phyloP scores from a whole-genome alignment of 2,888 invertebrate genomes.

The Drosophila kuntzei region DNA sequence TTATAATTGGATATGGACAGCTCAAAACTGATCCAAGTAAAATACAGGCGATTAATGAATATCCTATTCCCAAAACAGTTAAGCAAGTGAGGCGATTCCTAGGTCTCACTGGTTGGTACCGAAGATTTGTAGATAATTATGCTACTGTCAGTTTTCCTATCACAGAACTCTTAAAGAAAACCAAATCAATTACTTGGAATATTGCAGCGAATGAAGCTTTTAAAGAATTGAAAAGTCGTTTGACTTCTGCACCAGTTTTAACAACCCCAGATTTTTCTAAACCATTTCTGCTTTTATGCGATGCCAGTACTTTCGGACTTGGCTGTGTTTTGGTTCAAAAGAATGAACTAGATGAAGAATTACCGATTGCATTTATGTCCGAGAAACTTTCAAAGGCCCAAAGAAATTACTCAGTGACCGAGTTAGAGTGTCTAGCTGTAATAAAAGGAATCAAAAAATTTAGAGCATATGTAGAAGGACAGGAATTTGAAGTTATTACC shows the following conservation, averaged over 20 bases:
- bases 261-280: not conserved
- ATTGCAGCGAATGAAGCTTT: not conserved
- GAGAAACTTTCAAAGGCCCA: not conserved
- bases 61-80: not conserved
- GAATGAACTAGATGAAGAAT: not conserved
- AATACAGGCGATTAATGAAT: not conserved
- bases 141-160: not conserved
- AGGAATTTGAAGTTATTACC: constrained; percentile 3
- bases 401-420: not conserved
- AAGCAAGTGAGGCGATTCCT: constrained; percentile 15
- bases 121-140: constrained; percentile 19
- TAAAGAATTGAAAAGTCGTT: not conserved
- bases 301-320: not conserved
- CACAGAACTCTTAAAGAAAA: constrained; percentile 10
- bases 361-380: too few relatives aligned
- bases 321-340: not conserved
- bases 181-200: constrained; percentile 2
- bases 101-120: constrained; percentile 10
- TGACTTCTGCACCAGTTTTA: not conserved
- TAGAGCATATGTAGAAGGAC: not conserved
- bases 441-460: not conserved
- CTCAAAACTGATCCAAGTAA: not conserved
- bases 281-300: not conserved
- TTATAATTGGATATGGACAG: not conserved
- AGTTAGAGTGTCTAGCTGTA: not conserved